These are phyloP conservation scores for Noturus placidus DNA, from an alignment of 2,113 vertebrate species.

Conservation along the genomic window DNA sequence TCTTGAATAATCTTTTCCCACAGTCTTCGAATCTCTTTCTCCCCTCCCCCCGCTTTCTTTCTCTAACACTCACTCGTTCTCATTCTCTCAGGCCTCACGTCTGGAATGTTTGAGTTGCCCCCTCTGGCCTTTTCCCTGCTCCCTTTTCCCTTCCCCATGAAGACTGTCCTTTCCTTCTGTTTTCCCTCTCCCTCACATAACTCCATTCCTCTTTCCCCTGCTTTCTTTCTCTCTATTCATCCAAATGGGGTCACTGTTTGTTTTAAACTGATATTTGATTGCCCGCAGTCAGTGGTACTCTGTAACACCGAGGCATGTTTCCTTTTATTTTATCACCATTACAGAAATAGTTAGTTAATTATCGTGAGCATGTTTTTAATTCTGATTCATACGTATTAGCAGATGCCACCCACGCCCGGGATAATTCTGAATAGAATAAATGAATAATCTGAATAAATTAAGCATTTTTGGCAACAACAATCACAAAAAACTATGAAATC, in stretches of 20 bases:
- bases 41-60: neutral
- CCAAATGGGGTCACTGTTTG: slow-evolving; percentile 5
- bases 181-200: neutral
- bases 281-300: neutral
- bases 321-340: neutral
- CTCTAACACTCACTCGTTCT: slow-evolving; percentile 2
- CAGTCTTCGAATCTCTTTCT: slow-evolving; percentile 6
- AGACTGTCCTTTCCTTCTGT: slow-evolving; percentile 4
- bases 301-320: neutral
- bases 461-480: too few relatives aligned
- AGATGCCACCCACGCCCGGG: neutral
- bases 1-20: neutral
- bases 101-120: slow-evolving; percentile 29
- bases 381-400: neutral
- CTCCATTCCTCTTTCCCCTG: neutral
- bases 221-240: slow-evolving; percentile 16
- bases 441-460: too few relatives aligned
- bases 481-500: too few relatives aligned
- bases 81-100: neutral
- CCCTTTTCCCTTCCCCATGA: neutral
- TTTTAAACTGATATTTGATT: neutral
- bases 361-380: neutral
- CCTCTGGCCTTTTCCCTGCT: slow-evolving; percentile 14
- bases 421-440: too few relatives aligned
- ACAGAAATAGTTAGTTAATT: too few relatives aligned